Base-by-base conservation (phyloP, 2,888 invertebrate species). In the Drosophila mimetica region DNA sequence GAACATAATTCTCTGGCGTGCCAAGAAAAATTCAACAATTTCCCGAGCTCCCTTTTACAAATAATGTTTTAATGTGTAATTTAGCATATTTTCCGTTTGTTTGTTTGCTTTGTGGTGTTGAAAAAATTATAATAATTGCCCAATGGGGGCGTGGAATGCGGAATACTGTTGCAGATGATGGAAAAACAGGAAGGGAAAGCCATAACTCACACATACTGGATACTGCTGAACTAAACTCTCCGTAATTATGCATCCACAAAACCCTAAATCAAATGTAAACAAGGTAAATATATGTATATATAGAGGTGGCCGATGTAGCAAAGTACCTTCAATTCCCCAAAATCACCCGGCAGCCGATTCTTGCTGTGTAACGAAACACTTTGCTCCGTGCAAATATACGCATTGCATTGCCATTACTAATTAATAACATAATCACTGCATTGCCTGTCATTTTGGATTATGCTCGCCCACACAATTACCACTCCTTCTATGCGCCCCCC, bases 371-470 rank as follows among this genome's bases (percentile, higher is more conserved):
- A 81, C 65, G 78, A 76, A 86, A 81, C 79, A 85, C 85, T 82
- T 79, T 81, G 86, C 59, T 61, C 44, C 52, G 57, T 47, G 84
- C 84, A 88, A 84, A 88, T 83, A 86, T 73, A 72, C 81, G 54
- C 73, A 73, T 65, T 74, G 75, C 88, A 67, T 74, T 88, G 84
- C 73, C 75, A 86, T 86, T 80, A 78, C 72, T 88, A 84, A 88
- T 84, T 84, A 86, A 88, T 85, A 85, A 83, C 74, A 83, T 86
- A 85, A 85, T 86, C 84, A 88, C 80, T 75, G 76, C 70, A 65
- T 53, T 74, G 76, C 53, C 61, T 86, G 86, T 76, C 79, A 75
- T 61, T 71, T 50, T 39, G 71, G 77, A 75, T 75, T 72, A 87
- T 71, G 77, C 53, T 60, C 67, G 7, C 46, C 30, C 30, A 30